Conservation (phyloP, 1,140 invertebrate species). For the Popillia japonica region DNA sequence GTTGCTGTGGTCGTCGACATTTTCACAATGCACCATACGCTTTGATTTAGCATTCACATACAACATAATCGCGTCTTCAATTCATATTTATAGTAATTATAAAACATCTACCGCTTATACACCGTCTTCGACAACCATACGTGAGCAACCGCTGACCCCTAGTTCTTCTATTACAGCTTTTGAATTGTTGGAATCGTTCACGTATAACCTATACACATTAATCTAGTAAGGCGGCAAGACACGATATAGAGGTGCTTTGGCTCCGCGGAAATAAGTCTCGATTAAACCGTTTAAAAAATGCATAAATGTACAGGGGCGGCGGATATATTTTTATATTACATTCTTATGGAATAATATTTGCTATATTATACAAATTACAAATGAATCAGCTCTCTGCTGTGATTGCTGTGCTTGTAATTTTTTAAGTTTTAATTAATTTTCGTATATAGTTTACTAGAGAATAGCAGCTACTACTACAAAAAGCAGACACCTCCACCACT, state of each 20-base stretch:
- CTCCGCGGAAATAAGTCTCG: background rate
- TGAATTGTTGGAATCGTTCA: conserved; percentile 33
- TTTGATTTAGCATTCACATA: conserved; percentile 37
- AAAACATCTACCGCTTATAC: conserved; percentile 32
- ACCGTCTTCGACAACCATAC: background rate
- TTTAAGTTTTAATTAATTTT: too few relatives aligned
- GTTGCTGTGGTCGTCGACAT: conserved; percentile 3
- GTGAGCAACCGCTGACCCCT: conserved; percentile 7
- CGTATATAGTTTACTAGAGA: too few relatives aligned
- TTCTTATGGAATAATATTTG: too few relatives aligned
- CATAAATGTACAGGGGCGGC: conserved; percentile 13
- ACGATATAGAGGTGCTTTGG: background rate
- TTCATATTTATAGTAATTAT: conserved; percentile 40
- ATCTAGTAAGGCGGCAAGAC: conserved; percentile 10
- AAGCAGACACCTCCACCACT: background rate
- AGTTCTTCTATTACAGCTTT: conserved; percentile 30
- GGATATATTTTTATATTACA: background rate
- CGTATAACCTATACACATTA: conserved; percentile 32
- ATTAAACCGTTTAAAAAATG: background rate
- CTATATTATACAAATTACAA: background rate
- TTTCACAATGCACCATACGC: conserved; percentile 23
- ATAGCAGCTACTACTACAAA: background rate
- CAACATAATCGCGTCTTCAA: conserved; percentile 37
- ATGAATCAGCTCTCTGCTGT: too few relatives aligned
- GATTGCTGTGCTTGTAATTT: too few relatives aligned